Base-by-base conservation (phyloP, 2,888 invertebrate species). In the Cremastinae sp. region DNA sequence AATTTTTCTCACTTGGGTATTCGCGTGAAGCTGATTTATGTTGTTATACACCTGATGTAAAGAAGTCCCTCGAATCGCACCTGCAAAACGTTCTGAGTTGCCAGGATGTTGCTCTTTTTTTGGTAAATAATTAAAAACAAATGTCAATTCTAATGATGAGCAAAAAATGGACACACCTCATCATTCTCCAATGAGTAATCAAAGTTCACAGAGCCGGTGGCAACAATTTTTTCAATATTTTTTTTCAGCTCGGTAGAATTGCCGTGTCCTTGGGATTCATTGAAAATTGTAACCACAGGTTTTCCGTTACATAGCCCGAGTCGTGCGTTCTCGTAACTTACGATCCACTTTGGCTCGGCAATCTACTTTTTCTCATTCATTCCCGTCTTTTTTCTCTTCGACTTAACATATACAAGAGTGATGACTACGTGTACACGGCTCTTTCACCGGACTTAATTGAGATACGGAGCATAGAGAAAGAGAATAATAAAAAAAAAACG, bases 381-480 rank as follows among this genome's bases (percentile, higher is more conserved):
- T 51, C 53, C 35, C 8, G 1, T 14, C 18, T 45, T 56, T 39
- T 20, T 53, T 68, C 39, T 68, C 28, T 5, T 5, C 28, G 28
- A 47, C 41, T 49, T 43, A 45, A 64, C 69, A 76, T 70, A 65
- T 61, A 73, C 69, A 73, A 65, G 73, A 76, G 73, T 69, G 73
- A 76, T 73, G 73, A 70, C 73, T 64, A 39, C 59, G 73, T 55
- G 72, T 73, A 73, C 73, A 76, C 16, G 73, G 59, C 73, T 69
- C 69, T 70, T 69, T 73, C 76, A 69, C 64, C 61, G 64, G 65
- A 18, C 76, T 76, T 76, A 76, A 76, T 76, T 76, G 76, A 76
- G 76, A 76, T 76, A 76, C 73, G 69, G 55, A 58, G 49, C 76
- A 65, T 73, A 70, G 71, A 64, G 68, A 69, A 68, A 39, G 39